Base-by-base conservation (phyloP, 2,888 invertebrate genomes). In the Malthinus flaveolus region DNA sequence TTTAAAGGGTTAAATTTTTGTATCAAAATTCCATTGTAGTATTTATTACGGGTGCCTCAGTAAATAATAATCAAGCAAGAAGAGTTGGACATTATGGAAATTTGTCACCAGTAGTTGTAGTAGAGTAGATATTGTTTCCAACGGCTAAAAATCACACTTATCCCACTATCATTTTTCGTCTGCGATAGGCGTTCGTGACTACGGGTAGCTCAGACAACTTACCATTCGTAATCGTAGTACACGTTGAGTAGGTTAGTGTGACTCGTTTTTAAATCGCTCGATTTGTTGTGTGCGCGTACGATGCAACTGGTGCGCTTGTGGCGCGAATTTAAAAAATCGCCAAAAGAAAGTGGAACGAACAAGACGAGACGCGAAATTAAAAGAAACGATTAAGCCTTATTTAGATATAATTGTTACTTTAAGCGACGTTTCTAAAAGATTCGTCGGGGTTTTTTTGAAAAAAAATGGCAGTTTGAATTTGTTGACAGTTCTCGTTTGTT, bases 21-120 rank as follows among this genome's bases (percentile, higher is more conserved):
- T 53, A 53, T 53, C 46, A 53, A 53, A 53, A 53, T 53, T 53
- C 46, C 37, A 48, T 48, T 54, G 54, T 54, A 42, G 23, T 10
- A 9, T 11, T 44, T 35, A 34, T 33, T 42, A 10, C 31, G 44
- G 34, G 33, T 15, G 34, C 12, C 5, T 37, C 12, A 35, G 32
- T 32, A 47, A 47, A 47, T 33, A 13, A 13, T n/a, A 34, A 11
- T 11, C 9, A 35, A 23, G 23, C 9, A 35, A 23, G 23, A 23
- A 3, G 37, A 37, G 31, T 32, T 46, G 45, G 15, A 23, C 9
- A 34, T 23, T 13, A 13, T 47, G 31, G 33, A 47, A 15, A 57
- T 58, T 58, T 58, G 58, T 58, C 58, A 57, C 57, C 47, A 50
- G 32, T 49, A 34, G n/a, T n/a, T n/a, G n/a, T n/a, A n/a, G n/a